A percentile compares a stretch with the other conserved stretches of the same genome.
phyloP scores from a whole-genome alignment of 2,888 invertebrate species.

The Drosophila mayaguana region DNA sequence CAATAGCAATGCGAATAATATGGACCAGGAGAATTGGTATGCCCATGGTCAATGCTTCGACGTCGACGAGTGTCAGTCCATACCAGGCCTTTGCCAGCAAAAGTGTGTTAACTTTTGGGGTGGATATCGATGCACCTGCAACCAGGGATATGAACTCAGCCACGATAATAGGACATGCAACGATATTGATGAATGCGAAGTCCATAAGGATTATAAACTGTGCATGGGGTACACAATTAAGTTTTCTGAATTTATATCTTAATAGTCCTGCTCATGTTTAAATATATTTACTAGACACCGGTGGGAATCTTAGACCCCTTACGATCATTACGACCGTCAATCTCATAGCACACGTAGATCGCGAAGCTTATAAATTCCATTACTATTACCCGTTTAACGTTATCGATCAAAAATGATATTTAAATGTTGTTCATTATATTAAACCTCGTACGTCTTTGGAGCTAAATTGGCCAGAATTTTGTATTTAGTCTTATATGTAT shows the following conservation, averaged over 20 bases:
- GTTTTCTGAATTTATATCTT: not conserved
- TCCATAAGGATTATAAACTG: conserved; percentile 89
- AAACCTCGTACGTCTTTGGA: no score
- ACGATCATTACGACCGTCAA: no score
- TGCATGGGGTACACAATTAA: conserved; percentile 88
- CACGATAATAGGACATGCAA: conserved; percentile 87
- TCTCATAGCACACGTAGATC: no score
- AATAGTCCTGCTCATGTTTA: no score
- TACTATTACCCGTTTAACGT: no score
- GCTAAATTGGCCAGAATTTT: no score
- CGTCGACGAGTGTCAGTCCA: conserved; percentile 89
- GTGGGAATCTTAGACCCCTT: no score
- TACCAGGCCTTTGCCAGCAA: conserved; percentile 90
- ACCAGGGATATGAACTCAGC: conserved; percentile 92
- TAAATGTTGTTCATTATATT: no score
- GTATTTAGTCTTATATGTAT: no score
- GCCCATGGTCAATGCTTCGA: conserved; percentile 85
- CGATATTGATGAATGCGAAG: conserved; percentile 95
- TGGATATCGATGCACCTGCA: conserved; percentile 94
- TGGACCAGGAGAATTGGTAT: conserved; percentile 53
- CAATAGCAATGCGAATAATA: conserved; percentile 20
- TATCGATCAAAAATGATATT: no score
- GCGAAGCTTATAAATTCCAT: no score
- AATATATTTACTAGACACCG: no score
- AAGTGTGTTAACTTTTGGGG: conserved; percentile 96